Conservation (phyloP, 2,888 invertebrate genomes). For the Diarsia mendica region DNA sequence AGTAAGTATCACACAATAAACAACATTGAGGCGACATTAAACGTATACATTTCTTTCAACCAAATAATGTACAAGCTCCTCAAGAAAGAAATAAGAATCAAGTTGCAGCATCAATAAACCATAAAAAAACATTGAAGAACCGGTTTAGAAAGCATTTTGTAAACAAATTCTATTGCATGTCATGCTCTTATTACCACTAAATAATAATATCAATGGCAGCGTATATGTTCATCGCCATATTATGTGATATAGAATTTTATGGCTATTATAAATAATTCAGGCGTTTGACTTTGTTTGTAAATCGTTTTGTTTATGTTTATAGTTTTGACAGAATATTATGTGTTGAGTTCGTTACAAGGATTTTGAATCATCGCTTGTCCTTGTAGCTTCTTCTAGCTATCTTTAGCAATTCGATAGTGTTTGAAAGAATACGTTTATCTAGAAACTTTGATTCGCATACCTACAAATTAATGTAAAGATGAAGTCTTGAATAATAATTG, state of each 20-base stretch:
- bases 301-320: background rate
- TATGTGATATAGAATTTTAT: constrained; percentile 34
- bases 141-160: constrained; percentile 65
- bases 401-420: background rate
- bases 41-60: background rate
- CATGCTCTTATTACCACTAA: constrained; percentile 52
- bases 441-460: background rate
- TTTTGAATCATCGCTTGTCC: background rate
- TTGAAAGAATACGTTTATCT: background rate
- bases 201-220: constrained; percentile 47
- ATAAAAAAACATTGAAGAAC: constrained; percentile 68
- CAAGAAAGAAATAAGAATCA: constrained; percentile 49
- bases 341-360: background rate
- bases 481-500: background rate
- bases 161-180: constrained; percentile 59
- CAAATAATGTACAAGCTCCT: constrained; percentile 40
- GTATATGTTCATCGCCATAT: constrained; percentile 32
- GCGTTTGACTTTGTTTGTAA: constrained; percentile 32
- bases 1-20: background rate
- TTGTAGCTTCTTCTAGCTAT: background rate
- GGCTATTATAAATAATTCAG: constrained; percentile 45
- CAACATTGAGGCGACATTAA: background rate
- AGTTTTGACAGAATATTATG: background rate
- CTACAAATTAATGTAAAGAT: background rate
- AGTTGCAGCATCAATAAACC: constrained; percentile 69